phyloP scores from a whole-genome alignment of 2,888 invertebrate species.

The Pachycephus smyrnensis region DNA sequence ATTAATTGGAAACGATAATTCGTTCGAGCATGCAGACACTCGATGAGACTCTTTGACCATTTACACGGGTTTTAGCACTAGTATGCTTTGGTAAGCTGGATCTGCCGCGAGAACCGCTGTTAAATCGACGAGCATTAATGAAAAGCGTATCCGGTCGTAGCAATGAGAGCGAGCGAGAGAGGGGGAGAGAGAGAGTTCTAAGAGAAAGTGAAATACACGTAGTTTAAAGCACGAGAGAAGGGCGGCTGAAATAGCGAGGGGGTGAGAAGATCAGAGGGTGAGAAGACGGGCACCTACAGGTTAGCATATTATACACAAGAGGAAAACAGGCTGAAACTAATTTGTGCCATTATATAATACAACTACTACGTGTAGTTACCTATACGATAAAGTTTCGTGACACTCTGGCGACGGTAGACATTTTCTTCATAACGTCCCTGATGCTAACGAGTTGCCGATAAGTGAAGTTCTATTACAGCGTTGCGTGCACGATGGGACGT shows the following conservation, averaged over 20 bases:
- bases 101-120: background rate
- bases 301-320: background rate
- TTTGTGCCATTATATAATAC: background rate
- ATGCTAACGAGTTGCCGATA: background rate
- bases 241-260: background rate
- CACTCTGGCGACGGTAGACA: background rate
- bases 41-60: constrained; percentile 2
- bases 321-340: background rate
- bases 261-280: background rate
- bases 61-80: background rate
- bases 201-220: background rate
- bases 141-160: background rate
- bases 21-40: background rate
- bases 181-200: background rate
- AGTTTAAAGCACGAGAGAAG: background rate
- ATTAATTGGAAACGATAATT: background rate
- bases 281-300: background rate
- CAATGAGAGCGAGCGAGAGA: background rate
- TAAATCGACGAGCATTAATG: constrained; percentile 4
- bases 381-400: background rate
- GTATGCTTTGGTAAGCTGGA: background rate
- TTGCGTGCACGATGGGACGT: background rate
- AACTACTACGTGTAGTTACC: background rate
- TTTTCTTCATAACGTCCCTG: background rate
- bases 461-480: background rate